phyloP scores from a whole-genome alignment of 2,797 vertebrate species.

The Pachyuromys duprasi region DNA sequence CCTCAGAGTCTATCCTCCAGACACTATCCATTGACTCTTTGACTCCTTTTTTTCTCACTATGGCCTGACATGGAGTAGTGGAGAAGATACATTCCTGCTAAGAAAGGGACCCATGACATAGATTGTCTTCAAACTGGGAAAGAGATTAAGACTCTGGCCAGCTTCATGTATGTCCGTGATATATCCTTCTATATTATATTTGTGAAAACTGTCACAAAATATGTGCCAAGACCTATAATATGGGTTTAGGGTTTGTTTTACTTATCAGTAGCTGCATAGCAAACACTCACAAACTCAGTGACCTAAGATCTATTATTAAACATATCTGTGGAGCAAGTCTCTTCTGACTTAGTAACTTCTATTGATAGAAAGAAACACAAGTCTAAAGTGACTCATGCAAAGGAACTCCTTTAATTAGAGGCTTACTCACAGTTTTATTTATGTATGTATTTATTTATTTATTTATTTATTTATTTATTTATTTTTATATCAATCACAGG shows the following conservation, averaged over 20 bases:
- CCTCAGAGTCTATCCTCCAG: neutral
- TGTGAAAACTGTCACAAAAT: neutral
- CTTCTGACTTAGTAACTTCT: too few relatives aligned
- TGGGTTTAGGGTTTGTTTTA: neutral
- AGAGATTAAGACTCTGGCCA: neutral
- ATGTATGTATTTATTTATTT: too few relatives aligned
- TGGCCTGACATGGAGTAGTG: neutral
- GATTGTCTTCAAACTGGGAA: neutral
- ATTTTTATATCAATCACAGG: too few relatives aligned
- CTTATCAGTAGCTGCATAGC: neutral
- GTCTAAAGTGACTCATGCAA: too few relatives aligned
- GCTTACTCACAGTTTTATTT: neutral
- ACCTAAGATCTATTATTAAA: too few relatives aligned
- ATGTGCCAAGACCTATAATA: neutral
- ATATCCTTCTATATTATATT: neutral
- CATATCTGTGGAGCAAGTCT: too few relatives aligned
- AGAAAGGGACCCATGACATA: neutral
- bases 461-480: too few relatives aligned
- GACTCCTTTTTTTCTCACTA: neutral
- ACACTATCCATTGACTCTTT: neutral
- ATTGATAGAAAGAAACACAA: too few relatives aligned
- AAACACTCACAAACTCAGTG: too few relatives aligned
- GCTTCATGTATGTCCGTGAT: neutral
- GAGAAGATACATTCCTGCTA: neutral
- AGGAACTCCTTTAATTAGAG: neutral